These are phyloP conservation scores for Dendropsophus ebraccatus DNA, from an alignment of 2,113 vertebrate genomes.

Conservation along the genomic window DNA sequence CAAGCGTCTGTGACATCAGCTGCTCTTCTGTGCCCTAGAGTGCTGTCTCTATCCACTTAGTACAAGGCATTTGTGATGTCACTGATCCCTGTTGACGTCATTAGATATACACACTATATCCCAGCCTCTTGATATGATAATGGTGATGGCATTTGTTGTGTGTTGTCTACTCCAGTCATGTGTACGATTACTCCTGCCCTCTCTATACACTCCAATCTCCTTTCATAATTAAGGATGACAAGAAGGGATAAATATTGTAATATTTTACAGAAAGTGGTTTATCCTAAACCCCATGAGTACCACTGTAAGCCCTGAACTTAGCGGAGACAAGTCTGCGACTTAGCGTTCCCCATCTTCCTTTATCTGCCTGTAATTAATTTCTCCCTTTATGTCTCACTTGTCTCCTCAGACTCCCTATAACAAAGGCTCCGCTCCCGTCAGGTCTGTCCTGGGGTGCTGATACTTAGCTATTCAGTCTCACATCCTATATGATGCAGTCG, in stretches of 20 bases:
- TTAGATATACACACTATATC: not conserved
- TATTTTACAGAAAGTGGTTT: not conserved
- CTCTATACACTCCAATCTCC: not conserved
- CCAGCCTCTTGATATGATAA: not conserved
- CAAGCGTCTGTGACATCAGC: not conserved
- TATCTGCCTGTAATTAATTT: constrained; percentile 47
- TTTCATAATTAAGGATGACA: constrained; percentile 66
- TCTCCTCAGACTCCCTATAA: constrained; percentile 7
- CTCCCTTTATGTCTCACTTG: constrained; percentile 16
- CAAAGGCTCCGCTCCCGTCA: constrained; percentile 1
- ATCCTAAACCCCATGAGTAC: not conserved
- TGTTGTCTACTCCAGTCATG: not conserved
- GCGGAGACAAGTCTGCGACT: not conserved
- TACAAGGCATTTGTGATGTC: not conserved
- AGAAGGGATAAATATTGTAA: constrained; percentile 61
- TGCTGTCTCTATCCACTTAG: not conserved
- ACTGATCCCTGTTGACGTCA: not conserved
- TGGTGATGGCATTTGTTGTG: not conserved
- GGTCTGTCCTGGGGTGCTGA: constrained; percentile 12
- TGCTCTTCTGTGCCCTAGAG: not conserved
- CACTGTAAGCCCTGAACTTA: not conserved
- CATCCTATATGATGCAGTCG: not conserved
- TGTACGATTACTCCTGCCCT: not conserved
- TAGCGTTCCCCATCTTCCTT: constrained; percentile 33
- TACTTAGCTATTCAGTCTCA: not conserved